These are phyloP conservation scores for Synodontis membranacea DNA, from an alignment of 2,113 vertebrate genomes.

Conservation along the genomic window DNA sequence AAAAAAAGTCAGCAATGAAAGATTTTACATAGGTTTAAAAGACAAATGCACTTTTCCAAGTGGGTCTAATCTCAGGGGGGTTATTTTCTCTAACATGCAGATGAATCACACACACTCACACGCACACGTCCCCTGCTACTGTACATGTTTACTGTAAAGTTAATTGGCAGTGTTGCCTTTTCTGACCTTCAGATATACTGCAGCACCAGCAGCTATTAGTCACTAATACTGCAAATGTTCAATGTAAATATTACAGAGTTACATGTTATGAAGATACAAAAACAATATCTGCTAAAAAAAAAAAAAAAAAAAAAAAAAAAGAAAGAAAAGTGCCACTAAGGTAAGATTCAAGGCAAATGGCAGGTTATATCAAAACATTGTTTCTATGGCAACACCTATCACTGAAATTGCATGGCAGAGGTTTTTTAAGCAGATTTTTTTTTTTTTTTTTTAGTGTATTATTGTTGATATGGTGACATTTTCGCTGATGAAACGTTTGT, in stretches of 20 bases:
- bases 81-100: not conserved
- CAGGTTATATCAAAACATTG: not conserved
- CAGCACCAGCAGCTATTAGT: not conserved
- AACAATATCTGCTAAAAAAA: not conserved
- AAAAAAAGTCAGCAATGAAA: not conserved
- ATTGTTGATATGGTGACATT: not conserved
- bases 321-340: not conserved
- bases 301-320: no score
- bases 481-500: not conserved
- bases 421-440: no score
- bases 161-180: not conserved
- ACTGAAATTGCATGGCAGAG: not conserved
- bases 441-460: no score
- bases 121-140: not conserved
- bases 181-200: conserved; percentile 15
- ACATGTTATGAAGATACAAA: not conserved
- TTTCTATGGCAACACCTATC: no score
- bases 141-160: not conserved
- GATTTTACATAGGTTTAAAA: not conserved
- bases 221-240: conserved; percentile 4
- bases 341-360: not conserved
- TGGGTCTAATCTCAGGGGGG: not conserved
- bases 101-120: not conserved
- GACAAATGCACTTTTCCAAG: not conserved
- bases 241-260: not conserved